Conservation (phyloP, 2,888 invertebrate genomes). For the Caradrina kadenii region DNA sequence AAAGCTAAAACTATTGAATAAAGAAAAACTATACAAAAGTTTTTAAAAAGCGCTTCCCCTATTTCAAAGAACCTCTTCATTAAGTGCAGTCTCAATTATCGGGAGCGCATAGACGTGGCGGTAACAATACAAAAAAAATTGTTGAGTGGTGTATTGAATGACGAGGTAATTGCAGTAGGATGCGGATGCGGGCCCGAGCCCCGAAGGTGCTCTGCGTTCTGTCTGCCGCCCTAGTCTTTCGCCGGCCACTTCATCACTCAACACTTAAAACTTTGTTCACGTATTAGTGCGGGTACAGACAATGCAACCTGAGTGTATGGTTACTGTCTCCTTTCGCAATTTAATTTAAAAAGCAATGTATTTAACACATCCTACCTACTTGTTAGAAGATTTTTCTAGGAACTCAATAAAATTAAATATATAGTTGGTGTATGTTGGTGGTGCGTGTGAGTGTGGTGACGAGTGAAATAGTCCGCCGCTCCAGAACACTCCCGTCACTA, state of each 20-base stretch:
- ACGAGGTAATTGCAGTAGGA: slow-evolving; percentile 68
- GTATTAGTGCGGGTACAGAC: slow-evolving; percentile 33
- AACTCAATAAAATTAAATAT: slow-evolving; percentile 6
- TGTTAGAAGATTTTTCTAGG: slow-evolving; percentile 8
- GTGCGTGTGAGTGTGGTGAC: background rate
- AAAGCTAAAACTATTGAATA: background rate
- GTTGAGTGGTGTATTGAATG: slow-evolving; percentile 61
- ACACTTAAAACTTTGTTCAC: slow-evolving; percentile 54
- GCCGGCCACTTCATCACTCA: slow-evolving; percentile 60
- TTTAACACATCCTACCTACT: slow-evolving; percentile 27
- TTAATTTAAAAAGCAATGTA: slow-evolving; percentile 47
- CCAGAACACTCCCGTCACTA: slow-evolving; percentile 1
- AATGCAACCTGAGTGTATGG: slow-evolving; percentile 35
- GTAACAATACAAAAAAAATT: slow-evolving; percentile 60
- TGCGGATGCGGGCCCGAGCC: slow-evolving; percentile 72
- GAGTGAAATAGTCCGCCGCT: slow-evolving; percentile 28
- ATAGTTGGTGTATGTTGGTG: no score
- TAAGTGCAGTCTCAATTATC: slow-evolving; percentile 53
- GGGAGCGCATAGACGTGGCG: slow-evolving; percentile 55
- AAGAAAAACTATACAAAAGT: background rate
- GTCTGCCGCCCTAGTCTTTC: slow-evolving; percentile 56
- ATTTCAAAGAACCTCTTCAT: slow-evolving; percentile 35
- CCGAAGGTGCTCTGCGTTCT: slow-evolving; percentile 49
- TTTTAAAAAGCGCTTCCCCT: slow-evolving; percentile 8
- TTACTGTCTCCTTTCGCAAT: slow-evolving; percentile 40